These are phyloP conservation scores for Corvus cornix DNA, from an alignment of 2,113 vertebrate genomes.

Conservation along the genomic window DNA sequence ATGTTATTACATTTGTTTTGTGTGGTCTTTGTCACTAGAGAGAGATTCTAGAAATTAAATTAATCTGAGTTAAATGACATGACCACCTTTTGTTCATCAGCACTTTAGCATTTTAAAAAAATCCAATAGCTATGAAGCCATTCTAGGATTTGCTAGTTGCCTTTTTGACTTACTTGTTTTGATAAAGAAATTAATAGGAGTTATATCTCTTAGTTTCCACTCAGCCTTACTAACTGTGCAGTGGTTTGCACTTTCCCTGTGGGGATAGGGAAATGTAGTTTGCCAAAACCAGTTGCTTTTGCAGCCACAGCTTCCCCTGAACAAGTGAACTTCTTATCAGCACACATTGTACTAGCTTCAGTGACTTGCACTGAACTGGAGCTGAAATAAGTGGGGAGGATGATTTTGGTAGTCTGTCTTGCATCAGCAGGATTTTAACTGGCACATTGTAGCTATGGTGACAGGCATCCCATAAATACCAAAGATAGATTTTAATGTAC, in stretches of 20 bases:
- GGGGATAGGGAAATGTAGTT: not conserved
- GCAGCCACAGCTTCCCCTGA: not conserved
- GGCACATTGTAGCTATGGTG: conserved; percentile 43
- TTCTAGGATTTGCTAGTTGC: not conserved
- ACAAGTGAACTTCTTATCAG: conserved; percentile 3
- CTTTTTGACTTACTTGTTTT: not conserved
- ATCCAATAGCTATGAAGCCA: not conserved
- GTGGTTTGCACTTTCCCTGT: not conserved
- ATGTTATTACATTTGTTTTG: not conserved
- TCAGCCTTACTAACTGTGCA: not conserved
- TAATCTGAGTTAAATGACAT: not conserved
- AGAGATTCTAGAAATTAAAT: not conserved
- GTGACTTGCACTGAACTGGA: conserved; percentile 24
- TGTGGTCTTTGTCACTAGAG: not conserved
- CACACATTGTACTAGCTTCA: not conserved
- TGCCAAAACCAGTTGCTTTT: conserved; percentile 15
- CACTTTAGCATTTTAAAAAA: not conserved
- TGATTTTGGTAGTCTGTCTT: conserved; percentile 50
- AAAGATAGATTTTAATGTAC: conserved; percentile 56
- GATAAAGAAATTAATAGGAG: not conserved
- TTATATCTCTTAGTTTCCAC: not conserved
- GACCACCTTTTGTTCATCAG: not conserved
- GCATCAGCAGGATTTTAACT: conserved; percentile 69
- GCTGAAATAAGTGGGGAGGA: not conserved
- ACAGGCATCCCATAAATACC: conserved; percentile 66